Evolutionary conservation across 2,113 vertebrate genomes (phyloP).

Genomic region (Syngnathus typhle): DNA sequence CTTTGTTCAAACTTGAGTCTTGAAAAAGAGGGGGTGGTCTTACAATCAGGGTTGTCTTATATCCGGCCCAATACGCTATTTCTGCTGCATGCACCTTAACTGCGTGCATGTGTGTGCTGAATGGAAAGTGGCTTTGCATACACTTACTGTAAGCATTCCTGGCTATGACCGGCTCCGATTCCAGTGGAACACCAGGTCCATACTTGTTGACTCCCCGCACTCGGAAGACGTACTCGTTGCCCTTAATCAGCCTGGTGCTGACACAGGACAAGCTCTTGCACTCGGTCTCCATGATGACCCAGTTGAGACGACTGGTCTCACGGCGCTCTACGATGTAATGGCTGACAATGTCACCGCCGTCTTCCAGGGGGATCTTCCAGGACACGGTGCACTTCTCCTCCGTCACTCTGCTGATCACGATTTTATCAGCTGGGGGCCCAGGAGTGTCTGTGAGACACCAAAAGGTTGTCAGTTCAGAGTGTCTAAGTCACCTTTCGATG

Average conservation of each 20-base stretch:
- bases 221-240: conserved; percentile 96
- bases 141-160: conserved; percentile 91
- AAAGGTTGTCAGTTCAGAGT: background rate
- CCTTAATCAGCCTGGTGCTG: conserved; percentile 88
- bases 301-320: conserved; percentile 96
- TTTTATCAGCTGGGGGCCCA: conserved; percentile 81
- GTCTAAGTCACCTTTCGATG: no score
- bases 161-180: conserved; percentile 84
- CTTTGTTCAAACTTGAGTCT: no score
- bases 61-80: background rate
- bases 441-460: conserved; percentile 79
- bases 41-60: no score
- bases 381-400: conserved; percentile 94
- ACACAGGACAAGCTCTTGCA: conserved; percentile 88
- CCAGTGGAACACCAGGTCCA: conserved; percentile 83
- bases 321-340: conserved; percentile 93
- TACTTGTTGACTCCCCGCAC: conserved; percentile 95
- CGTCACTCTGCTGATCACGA: conserved; percentile 86
- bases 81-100: background rate
- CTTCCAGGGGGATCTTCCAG: conserved; percentile 89
- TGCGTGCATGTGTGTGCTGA: background rate
- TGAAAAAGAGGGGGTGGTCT: no score
- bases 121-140: no score
- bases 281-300: conserved; percentile 90
- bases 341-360: conserved; percentile 82